A percentile compares a stretch with the other conserved stretches of the same genome.
Evolutionary conservation across 2,888 invertebrate genomes (phyloP).

Genomic region (Xestia c-nigrum): DNA sequence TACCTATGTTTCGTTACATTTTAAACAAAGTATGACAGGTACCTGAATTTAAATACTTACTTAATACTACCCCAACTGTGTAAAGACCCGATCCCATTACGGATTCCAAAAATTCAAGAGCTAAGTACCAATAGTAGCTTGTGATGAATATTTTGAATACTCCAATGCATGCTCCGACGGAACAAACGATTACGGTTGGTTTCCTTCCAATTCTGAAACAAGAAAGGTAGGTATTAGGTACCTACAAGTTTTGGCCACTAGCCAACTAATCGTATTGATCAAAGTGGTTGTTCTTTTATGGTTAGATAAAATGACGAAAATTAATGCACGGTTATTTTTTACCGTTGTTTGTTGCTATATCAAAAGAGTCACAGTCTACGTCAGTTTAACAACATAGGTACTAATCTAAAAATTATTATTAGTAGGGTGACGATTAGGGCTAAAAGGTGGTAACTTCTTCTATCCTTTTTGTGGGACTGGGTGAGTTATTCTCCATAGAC

Average conservation of each 20-base stretch:
- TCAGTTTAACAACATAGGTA: not conserved
- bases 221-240: not conserved
- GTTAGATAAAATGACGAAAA: not conserved
- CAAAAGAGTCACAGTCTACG: not conserved
- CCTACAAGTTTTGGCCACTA: not conserved
- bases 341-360: not conserved
- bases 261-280: slow-evolving; percentile 1
- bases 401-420: not conserved
- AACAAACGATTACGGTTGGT: slow-evolving; percentile 79
- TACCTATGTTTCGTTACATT: not conserved
- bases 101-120: slow-evolving; percentile 82
- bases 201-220: slow-evolving; percentile 83
- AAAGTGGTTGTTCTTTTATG: not conserved
- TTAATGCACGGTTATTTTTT: not conserved
- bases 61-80: slow-evolving; percentile 81
- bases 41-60: slow-evolving; percentile 70
- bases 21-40: not conserved
- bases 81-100: slow-evolving; percentile 82
- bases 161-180: slow-evolving; percentile 80
- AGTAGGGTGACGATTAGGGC: not conserved
- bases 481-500: not conserved
- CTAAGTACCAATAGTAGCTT: slow-evolving; percentile 78
- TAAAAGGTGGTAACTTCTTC: not conserved
- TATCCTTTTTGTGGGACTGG: not conserved
- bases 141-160: slow-evolving; percentile 78